These are phyloP conservation scores for Malacoctenus gilli DNA, from an alignment of 2,797 vertebrate species.

Conservation along the genomic window DNA sequence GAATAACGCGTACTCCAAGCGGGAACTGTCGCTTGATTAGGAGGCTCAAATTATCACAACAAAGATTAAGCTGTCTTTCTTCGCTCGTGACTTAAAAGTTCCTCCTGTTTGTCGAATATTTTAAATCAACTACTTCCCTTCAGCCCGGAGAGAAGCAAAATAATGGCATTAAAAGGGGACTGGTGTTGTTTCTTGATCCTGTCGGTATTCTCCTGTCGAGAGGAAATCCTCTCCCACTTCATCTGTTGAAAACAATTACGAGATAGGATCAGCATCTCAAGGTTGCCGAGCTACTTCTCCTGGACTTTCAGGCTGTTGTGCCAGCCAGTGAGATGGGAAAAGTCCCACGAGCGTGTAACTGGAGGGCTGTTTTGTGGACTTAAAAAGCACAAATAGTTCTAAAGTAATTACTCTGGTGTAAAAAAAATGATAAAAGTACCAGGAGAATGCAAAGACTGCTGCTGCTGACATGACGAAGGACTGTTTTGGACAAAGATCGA, in stretches of 20 bases:
- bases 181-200: no score
- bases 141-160: not conserved
- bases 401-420: conserved; percentile 10
- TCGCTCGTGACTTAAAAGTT: conserved; percentile 1
- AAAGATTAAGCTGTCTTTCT: not conserved
- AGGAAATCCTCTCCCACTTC: no score
- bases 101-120: no score
- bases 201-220: no score
- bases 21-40: conserved; percentile 7
- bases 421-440: conserved; percentile 13
- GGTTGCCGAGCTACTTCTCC: not conserved
- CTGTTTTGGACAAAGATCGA: conserved; percentile 11
- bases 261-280: conserved; percentile 8
- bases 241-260: no score
- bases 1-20: conserved; percentile 22
- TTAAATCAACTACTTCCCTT: no score
- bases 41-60: conserved; percentile 12
- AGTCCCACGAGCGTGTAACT: conserved; percentile 3
- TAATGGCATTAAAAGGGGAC: not conserved
- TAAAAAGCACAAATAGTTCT: conserved; percentile 13
- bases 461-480: conserved; percentile 47
- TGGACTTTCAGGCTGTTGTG: conserved; percentile 2
- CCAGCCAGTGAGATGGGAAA: conserved; percentile 2
- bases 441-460: conserved; percentile 31
- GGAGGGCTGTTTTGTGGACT: not conserved